Evolutionary conservation across 2,888 invertebrate genomes (phyloP), one percentile per base, ranked within the genome.

Genomic region (Xestobium rufovillosum): DNA sequence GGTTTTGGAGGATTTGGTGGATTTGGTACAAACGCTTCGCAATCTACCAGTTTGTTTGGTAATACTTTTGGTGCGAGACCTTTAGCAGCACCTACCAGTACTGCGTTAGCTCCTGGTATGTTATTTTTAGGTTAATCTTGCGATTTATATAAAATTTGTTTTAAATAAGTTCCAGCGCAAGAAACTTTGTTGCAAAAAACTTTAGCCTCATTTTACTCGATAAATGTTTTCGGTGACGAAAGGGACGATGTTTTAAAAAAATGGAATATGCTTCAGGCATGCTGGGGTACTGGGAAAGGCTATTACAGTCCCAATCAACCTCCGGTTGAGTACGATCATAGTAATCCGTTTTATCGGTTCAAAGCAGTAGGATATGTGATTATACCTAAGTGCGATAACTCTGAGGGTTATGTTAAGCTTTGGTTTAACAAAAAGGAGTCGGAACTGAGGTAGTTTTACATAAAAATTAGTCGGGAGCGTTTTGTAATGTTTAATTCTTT

Each of bases 351-450:
- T 32, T 95, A 91, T 56, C 76, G 90, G 27, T 94, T 97, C 60
- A 97, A 95, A 67, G 87, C 94, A 0, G 86, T 97, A 35, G 91
- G 91, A 0, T 97, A 96, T 60, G 90, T 87, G 48, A 78, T 83
- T 12, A 76, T 95, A 47, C 88, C 92, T 0, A 80, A 80, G 3
- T 78, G 83, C 31, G 87, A 88, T 42, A 91, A 94, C 59, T 88
- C 89, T 54, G 87, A 95, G 53, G 97, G 97, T 1, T 71, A 90
- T 27, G 89, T 97, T 1, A 83, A 84, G 2, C 61, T 98, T 45
- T 73, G 83, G 36, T 83, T 97, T 52, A 84, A 81, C 54, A 89
- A 89, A 57, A 75, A 86, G 40, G 76, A 83, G 40, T 70, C 79
- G n/a, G 85, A 88, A 46, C 71, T 94, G 14, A 81, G 79, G 83